Percentiles rank a stretch among this genome's conserved stretches.
These are phyloP conservation scores for Digitonthophagus gazella DNA, from an alignment of 2,888 invertebrate genomes.

Conservation along the genomic window DNA sequence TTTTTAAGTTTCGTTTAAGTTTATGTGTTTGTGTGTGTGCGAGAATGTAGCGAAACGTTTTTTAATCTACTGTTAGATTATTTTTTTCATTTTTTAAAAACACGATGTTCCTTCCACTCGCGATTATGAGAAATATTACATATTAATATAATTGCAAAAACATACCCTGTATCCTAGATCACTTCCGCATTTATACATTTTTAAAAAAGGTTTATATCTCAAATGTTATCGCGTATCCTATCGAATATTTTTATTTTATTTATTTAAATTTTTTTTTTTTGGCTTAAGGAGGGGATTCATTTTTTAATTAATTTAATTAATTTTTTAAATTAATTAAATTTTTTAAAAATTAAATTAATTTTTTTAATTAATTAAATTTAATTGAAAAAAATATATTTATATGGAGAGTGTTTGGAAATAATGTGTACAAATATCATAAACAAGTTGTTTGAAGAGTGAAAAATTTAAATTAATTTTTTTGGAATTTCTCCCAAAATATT, in stretches of 20 bases:
- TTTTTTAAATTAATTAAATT: not conserved
- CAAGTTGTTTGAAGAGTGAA: too few species aligned
- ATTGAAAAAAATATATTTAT: too few species aligned
- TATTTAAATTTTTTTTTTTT: not conserved
- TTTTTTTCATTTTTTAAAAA: constrained; percentile 35
- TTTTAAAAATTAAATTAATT: not conserved
- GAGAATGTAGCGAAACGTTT: constrained; percentile 35
- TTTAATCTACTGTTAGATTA: constrained; percentile 10
- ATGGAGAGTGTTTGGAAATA: too few species aligned
- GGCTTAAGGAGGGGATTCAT: not conserved
- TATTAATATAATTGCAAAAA: constrained; percentile 80
- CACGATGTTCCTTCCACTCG: constrained; percentile 44
- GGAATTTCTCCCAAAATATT: too few species aligned
- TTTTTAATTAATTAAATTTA: too few species aligned
- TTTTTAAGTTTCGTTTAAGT: not conserved
- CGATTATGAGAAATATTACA: constrained; percentile 54
- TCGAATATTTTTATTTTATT: constrained; percentile 4
- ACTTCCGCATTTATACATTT: constrained; percentile 57
- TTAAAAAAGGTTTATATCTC: not conserved
- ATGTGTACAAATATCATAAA: too few species aligned
- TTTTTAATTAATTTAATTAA: not conserved
- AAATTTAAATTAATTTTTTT: too few species aligned
- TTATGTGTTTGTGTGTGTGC: constrained; percentile 8
- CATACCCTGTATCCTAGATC: constrained; percentile 93
- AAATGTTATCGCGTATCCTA: not conserved